A percentile compares a stretch with the other conserved stretches of the same genome.
These are phyloP conservation scores for Mugil cephalus DNA, from an alignment of 2,113 vertebrate species.

Conservation along the genomic window DNA sequence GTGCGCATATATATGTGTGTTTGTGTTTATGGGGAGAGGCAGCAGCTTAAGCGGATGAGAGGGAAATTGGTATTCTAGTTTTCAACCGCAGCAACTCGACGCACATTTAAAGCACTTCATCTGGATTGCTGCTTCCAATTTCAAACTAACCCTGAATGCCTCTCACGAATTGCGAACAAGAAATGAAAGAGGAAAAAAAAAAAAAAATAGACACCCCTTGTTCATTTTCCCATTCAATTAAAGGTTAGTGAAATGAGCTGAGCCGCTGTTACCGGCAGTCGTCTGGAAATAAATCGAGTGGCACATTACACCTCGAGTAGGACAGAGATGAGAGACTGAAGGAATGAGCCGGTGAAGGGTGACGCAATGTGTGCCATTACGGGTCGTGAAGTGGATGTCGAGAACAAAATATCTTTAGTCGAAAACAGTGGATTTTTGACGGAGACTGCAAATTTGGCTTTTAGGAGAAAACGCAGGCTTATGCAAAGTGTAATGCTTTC, in stretches of 20 bases:
- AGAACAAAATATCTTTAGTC: not conserved
- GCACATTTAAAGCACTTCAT: conserved; percentile 28
- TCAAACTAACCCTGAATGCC: conserved; percentile 33
- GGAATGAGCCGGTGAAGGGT: conserved; percentile 42
- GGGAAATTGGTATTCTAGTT: conserved; percentile 30
- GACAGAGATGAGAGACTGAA: conserved; percentile 49
- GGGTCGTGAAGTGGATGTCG: conserved; percentile 17
- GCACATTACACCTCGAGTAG: conserved; percentile 46
- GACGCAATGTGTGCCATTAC: conserved; percentile 34
- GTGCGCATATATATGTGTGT: not conserved
- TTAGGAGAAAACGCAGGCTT: conserved; percentile 18
- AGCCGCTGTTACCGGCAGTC: conserved; percentile 47
- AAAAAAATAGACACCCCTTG: conserved; percentile 7
- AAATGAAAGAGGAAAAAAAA: conserved; percentile 32
- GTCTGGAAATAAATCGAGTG: conserved; percentile 60
- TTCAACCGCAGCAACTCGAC: conserved; percentile 1
- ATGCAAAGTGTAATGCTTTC: no score
- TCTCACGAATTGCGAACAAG: conserved; percentile 38
- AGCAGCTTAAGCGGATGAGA: conserved; percentile 3
- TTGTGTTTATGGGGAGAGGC: not conserved
- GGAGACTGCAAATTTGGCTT: not conserved
- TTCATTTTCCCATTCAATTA: conserved; percentile 68
- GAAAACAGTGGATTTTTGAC: conserved; percentile 12
- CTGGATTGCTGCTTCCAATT: conserved; percentile 45
- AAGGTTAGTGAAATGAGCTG: conserved; percentile 71